These are phyloP conservation scores for Rousettus leschenaultii DNA, from an alignment of 2,113 vertebrate genomes.

Conservation along the genomic window DNA sequence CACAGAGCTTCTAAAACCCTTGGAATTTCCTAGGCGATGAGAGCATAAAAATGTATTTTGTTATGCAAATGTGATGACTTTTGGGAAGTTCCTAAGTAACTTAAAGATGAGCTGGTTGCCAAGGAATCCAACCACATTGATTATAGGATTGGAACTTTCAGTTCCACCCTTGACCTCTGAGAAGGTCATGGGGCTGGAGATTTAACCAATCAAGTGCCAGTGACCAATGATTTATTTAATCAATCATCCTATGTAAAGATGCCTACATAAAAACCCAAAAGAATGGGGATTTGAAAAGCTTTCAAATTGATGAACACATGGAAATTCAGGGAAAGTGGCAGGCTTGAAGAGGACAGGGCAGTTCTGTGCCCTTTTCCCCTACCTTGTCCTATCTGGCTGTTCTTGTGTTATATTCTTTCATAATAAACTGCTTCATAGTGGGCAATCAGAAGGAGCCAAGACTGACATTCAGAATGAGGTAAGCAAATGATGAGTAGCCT, in stretches of 20 bases:
- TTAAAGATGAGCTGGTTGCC: not conserved
- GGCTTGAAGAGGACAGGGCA: too few species aligned
- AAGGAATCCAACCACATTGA: too few species aligned
- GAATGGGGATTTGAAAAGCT: not conserved
- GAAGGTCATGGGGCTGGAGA: not conserved
- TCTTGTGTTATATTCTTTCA: not conserved
- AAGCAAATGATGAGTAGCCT: not conserved
- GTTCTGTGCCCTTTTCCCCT: not conserved
- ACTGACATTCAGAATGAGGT: not conserved
- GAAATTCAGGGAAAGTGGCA: too few species aligned
- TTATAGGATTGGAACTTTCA: not conserved
- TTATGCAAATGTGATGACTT: not conserved
- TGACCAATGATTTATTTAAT: not conserved
- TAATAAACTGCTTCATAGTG: not conserved
- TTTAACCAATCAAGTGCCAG: too few species aligned
- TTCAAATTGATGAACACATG: not conserved
- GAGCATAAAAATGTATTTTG: not conserved
- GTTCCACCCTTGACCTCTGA: not conserved
- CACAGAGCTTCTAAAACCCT: not conserved
- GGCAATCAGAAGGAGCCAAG: not conserved
- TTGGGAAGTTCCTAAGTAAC: not conserved
- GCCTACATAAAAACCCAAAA: not conserved
- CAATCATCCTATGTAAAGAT: not conserved
- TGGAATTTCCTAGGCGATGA: not conserved
- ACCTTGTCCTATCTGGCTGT: not conserved